Base-by-base conservation (phyloP, 2,888 invertebrate species). In the Synergus japonicus region DNA sequence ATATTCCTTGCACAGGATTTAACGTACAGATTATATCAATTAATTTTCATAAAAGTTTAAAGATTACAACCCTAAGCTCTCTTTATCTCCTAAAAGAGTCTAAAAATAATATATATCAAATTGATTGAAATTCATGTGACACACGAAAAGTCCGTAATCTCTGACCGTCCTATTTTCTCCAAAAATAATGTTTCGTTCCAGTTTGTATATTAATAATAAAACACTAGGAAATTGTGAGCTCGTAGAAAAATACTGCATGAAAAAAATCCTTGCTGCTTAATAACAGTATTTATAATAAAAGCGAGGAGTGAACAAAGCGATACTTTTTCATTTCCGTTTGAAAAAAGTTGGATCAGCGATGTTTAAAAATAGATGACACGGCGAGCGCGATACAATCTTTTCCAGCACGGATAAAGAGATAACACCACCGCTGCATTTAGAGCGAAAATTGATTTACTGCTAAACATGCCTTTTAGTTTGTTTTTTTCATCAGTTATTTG, bases 361-460 rank as follows among this genome's bases (percentile, higher is more conserved):
- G 69, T 69, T 69, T 69, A 69, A 69, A 69, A 69, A 69, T 69
- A 69, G 49, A 69, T 69, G 69, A 69, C 69, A 69, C 37, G 46
- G 7, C 69, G 49, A 69, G 69, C 15, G 29, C 37, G 69, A 69
- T 69, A 69, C 46, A 49, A 69, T 69, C 69, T 69, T 69, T 69
- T 49, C 13, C 69, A 69, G 18, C 15, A 4, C 69, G 49, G 49
- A 49, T 13, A 69, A 69, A 69, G 18, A 66, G 66, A 69, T 69
- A 49, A 69, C 49, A 29, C 29, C 49, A 67, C 29, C 49, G 46
- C 29, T 69, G 69, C 69, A 69, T 69, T 69, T 69, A 69, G 49
- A 69, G 69, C 29, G 37, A 49, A 49, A 69, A 46, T 49, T 69
- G 69, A 69, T 69, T 49, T 49, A 37, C 15, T 15, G 69, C 46